Conservation (phyloP, 2,113 vertebrate species). For the Gallinago media region DNA sequence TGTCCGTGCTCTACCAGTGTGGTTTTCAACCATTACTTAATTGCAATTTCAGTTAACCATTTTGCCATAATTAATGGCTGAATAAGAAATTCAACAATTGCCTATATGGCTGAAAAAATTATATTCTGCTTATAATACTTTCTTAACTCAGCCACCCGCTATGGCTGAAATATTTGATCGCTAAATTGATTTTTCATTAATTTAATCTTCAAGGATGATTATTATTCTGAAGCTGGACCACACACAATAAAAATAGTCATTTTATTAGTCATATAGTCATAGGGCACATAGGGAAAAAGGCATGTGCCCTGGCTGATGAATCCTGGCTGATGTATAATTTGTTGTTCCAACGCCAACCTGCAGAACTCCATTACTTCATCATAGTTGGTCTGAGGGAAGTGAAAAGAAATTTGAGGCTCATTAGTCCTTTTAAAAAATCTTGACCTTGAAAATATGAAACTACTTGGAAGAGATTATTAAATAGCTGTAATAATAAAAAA, state of each 20-base stretch:
- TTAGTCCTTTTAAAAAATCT: slow-evolving; percentile 10
- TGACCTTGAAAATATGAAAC: slow-evolving; percentile 37
- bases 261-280: slow-evolving; percentile 47
- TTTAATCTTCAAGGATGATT: slow-evolving; percentile 42
- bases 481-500: slow-evolving; percentile 10
- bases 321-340: slow-evolving; percentile 22
- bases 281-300: slow-evolving; percentile 14
- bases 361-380: slow-evolving; percentile 25
- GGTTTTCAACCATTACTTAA: slow-evolving; percentile 11
- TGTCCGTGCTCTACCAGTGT: neutral
- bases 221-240: slow-evolving; percentile 59
- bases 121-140: slow-evolving; percentile 9
- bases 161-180: slow-evolving; percentile 57
- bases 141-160: slow-evolving; percentile 42
- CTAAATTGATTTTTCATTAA: slow-evolving; percentile 71
- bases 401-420: neutral
- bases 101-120: slow-evolving; percentile 32
- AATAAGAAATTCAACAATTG: slow-evolving; percentile 44
- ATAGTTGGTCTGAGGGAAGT: neutral
- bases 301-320: neutral
- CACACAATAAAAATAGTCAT: slow-evolving; percentile 56
- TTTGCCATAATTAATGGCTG: slow-evolving; percentile 10
- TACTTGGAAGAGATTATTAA: slow-evolving; percentile 22
- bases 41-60: slow-evolving; percentile 31
- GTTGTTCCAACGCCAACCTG: slow-evolving; percentile 28